Conservation (phyloP, 2,113 vertebrate genomes). For the Leptobrachium ailaonicum region DNA sequence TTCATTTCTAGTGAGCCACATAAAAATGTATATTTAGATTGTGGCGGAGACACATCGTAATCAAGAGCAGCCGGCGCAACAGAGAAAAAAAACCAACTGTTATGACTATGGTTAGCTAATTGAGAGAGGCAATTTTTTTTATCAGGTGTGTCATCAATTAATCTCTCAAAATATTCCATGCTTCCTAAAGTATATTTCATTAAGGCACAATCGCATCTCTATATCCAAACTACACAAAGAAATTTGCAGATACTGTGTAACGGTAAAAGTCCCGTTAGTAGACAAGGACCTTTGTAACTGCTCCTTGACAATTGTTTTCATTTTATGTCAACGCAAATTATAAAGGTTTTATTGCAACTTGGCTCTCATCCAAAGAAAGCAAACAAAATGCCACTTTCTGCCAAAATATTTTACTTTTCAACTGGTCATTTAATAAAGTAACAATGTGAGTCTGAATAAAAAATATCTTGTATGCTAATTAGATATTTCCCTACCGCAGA, state of each 20-base stretch:
- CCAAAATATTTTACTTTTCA: neutral
- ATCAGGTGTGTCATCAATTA: slow-evolving; percentile 3
- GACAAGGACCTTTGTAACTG: neutral
- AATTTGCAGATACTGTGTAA: neutral
- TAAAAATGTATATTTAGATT: slow-evolving; percentile 36
- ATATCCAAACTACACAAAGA: neutral
- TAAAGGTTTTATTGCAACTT: neutral
- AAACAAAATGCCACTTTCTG: neutral
- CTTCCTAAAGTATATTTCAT: neutral
- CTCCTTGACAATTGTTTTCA: neutral
- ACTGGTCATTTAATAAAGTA: slow-evolving; percentile 30
- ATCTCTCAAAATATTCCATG: neutral
- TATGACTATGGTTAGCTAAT: slow-evolving; percentile 2
- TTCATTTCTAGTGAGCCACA: slow-evolving; percentile 29
- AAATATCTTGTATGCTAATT: too few relatives aligned
- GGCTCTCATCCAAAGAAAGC: neutral
- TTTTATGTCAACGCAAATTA: neutral
- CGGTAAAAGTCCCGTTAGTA: neutral
- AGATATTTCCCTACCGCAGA: too few relatives aligned
- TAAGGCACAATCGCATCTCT: neutral
- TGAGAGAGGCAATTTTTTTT: neutral
- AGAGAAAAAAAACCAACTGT: neutral
- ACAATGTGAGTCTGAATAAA: neutral
- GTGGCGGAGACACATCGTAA: slow-evolving; percentile 33
- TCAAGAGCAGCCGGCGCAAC: slow-evolving; percentile 4